These are phyloP conservation scores for Petrosia ficiformis DNA, from an alignment of 37 sponge, comb jelly and placozoan genomes.

Conservation along the genomic window DNA sequence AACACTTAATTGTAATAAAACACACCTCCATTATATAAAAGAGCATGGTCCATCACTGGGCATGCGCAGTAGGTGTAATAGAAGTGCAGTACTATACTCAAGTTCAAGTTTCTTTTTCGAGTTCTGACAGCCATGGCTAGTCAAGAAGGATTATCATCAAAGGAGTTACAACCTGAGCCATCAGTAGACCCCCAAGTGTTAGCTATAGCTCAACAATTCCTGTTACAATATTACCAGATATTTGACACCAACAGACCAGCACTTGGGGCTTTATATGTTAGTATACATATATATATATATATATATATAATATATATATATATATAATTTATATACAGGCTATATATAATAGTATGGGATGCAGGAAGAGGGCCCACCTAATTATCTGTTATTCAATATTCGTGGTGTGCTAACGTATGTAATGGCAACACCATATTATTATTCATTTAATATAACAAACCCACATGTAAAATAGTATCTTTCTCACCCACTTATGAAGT, in stretches of 20 bases:
- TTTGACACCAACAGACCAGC: slow-evolving; percentile 74
- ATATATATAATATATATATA: neutral
- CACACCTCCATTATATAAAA: neutral
- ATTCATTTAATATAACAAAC: no score
- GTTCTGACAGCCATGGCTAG: neutral
- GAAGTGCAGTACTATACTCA: no score
- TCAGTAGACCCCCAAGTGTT: neutral
- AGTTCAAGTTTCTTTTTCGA: no score
- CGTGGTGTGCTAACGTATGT: no score
- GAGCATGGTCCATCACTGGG: neutral
- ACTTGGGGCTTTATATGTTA: slow-evolving; percentile 66
- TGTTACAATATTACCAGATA: slow-evolving; percentile 50
- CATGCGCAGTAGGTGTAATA: neutral
- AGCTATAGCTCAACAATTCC: slow-evolving; percentile 53
- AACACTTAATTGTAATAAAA: neutral
- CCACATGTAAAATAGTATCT: no score
- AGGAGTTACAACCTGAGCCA: neutral
- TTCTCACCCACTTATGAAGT: no score
- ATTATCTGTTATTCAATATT: no score
- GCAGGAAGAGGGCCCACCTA: no score
- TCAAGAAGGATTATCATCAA: neutral
- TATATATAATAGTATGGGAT: no score
- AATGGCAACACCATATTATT: no score
- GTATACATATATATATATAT: neutral
- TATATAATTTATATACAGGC: no score